Percentiles rank a stretch among this genome's conserved stretches.
These are phyloP conservation scores for Podarcis lilfordi DNA, from an alignment of 2,797 vertebrate species.

Conservation along the genomic window DNA sequence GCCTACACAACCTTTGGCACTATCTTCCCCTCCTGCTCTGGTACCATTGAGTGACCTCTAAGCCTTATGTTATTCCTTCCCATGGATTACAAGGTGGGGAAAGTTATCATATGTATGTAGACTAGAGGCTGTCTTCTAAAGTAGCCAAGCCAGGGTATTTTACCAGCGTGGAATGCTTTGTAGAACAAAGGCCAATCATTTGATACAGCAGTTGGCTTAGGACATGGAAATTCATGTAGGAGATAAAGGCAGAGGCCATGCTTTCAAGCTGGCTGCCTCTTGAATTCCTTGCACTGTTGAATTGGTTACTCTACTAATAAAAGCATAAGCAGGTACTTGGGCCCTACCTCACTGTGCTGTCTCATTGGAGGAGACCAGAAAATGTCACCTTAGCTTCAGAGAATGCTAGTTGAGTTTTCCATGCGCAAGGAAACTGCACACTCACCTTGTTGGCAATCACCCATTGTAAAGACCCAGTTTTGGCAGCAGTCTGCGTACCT, in stretches of 20 bases:
- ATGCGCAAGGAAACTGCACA: neutral
- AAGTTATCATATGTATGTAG: neutral
- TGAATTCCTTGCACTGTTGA: neutral
- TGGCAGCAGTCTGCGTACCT: neutral
- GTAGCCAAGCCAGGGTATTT: neutral
- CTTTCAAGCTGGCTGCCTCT: neutral
- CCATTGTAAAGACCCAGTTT: neutral
- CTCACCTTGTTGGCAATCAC: neutral
- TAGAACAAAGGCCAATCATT: neutral
- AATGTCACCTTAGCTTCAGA: neutral
- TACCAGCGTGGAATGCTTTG: neutral
- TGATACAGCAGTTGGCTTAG: neutral
- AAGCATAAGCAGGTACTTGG: neutral
- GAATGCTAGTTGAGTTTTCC: neutral
- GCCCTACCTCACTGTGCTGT: neutral
- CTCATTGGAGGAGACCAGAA: neutral
- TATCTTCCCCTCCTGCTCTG: neutral
- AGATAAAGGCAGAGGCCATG: neutral
- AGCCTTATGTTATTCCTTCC: constrained; percentile 7
- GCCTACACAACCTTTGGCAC: neutral
- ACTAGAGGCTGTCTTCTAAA: neutral
- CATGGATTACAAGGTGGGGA: neutral
- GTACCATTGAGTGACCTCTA: neutral
- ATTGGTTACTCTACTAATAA: neutral
- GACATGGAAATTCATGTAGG: too few relatives aligned